Evolutionary conservation across 2,888 invertebrate species (phyloP), one percentile per base, ranked within the genome.

Genomic region (Bombylius discolor): DNA sequence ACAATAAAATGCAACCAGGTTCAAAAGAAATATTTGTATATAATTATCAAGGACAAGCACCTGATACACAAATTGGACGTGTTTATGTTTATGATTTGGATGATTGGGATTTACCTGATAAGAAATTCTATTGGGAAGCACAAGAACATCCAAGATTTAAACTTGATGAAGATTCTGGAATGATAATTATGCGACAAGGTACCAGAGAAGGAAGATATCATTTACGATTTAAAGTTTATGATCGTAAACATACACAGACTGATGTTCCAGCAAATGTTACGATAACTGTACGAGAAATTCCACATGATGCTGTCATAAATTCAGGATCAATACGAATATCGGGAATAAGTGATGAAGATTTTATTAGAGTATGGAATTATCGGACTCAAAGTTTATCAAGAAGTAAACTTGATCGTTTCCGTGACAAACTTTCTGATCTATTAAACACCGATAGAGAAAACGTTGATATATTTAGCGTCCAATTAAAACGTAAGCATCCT

Each of bases 41-140:
- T 75, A 97, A 95, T 75, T 99, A 98, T 65, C 82, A 90, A 81
- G 89, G 91, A 13, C 87, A 89, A 73, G 86, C 91, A 56, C 90
- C 88, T 34, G 91, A 89, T 64, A 90, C 93, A 0, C 89, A 88
- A 72, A 89, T 98, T 61, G 97, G 97, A 44, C 80, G 92, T 60
- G 98, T 98, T 8, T 97, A 96, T 73, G 97, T 98, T 1, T 92
- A 93, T 69, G 99, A 99, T 76, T 77, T 91, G 61, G 99, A 99
- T 73, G 99, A 99, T 72, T 99, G 98, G 98, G 99, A 99, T 76
- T 77, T 96, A 61, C 91, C 90, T 0, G 97, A 98, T 72, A 99
- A 99, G 74, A 93, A 90, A 67, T 99, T 96, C 78, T 92, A 90
- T 70, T 95, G 94, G 92, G 92, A 92, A 68, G 83, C 83, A 49